Evolutionary conservation across 2,113 vertebrate species (phyloP), one percentile per base, ranked within the genome.

Genomic region (Elgaria multicarinata): DNA sequence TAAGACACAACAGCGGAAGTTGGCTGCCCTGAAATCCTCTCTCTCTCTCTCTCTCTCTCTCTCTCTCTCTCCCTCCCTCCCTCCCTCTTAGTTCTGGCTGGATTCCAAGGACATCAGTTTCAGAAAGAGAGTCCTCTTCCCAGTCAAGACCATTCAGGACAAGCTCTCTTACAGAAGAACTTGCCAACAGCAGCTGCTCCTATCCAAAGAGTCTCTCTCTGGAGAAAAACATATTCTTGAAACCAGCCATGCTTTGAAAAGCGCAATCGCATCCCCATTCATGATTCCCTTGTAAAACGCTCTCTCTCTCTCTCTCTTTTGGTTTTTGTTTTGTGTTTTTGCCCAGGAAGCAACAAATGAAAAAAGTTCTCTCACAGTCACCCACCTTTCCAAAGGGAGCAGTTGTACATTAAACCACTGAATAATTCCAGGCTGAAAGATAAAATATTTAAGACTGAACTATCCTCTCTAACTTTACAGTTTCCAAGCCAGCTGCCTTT

Each of bases 371-470:
- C 72, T 94, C 90, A 89, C 92, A 94, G 92, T 83, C 89, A 90
- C 79, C 5, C 64, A 46, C 85, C 90, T 85, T 94, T 95, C 94
- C 92, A 93, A 94, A 79, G 92, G 95, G 93, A 96, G 76, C 91
- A 87, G 90, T 94, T 86, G 0, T 69, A 93, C 85, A 91, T 94
- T 94, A 93, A 94, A 88, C 87, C 87, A 92, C 95, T 96, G 94
- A 96, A 95, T 96, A 95, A 96, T 96, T 96, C 94, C 93, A 95
- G 91, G 64, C 87, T 83, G 50, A 83, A 74, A 93, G 90, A 96
- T 96, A 81, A 96, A 96, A 96, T 95, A 96, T 96, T 96, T 95
- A 96, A 93, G 89, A 90, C 0, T 0, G 79, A 86, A 93, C 91
- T 76, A 83, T 88, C 88, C 79, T 94, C 79, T 94, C 89, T 85